These are phyloP conservation scores for Julus scandinavius DNA, from an alignment of 2,888 invertebrate genomes.

Conservation along the genomic window DNA sequence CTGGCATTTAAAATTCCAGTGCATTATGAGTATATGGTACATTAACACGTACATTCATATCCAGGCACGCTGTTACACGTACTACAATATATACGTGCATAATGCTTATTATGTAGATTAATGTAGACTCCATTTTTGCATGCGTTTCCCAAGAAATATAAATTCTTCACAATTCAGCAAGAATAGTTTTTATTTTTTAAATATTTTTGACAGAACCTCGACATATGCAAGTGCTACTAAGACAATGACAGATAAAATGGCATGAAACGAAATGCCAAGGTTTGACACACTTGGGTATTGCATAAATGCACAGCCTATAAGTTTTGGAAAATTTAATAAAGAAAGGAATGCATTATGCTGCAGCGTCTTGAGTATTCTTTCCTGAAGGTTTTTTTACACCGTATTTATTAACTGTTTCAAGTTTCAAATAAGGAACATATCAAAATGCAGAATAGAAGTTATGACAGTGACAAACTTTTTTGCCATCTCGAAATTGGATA, in stretches of 20 bases:
- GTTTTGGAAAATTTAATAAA: not conserved
- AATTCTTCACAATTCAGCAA: too few species aligned
- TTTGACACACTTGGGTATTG: not conserved
- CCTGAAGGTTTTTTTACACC: not conserved
- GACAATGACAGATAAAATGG: not conserved
- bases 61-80: too few species aligned
- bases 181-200: too few species aligned
- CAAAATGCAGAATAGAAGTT: not conserved
- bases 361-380: not conserved
- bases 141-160: too few species aligned
- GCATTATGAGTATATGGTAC: too few species aligned
- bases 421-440: not conserved
- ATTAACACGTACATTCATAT: too few species aligned
- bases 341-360: not conserved
- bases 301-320: constrained; percentile 3
- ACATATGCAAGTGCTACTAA: not conserved
- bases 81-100: too few species aligned
- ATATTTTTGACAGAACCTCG: too few species aligned
- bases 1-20: too few species aligned
- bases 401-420: not conserved
- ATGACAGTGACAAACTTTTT: not conserved
- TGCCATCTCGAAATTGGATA: not conserved
- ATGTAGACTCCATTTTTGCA: too few species aligned
- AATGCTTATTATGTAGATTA: too few species aligned
- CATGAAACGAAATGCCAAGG: not conserved